phyloP scores from a whole-genome alignment of 2,888 invertebrate species.

The Penaeus monodon region DNA sequence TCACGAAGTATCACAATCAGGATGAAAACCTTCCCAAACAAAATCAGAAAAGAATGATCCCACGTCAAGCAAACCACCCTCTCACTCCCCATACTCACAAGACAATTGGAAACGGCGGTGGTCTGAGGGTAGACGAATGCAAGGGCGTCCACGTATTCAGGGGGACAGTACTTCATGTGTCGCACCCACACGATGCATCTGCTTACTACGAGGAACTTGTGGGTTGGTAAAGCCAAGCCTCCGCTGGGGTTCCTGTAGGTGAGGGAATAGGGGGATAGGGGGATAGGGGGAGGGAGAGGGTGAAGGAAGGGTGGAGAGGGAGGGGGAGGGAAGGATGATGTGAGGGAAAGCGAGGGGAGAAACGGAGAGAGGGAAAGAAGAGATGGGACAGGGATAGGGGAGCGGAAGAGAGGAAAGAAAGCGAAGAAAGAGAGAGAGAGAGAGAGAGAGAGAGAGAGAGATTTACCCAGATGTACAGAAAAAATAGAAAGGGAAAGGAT shows the following conservation, averaged over 20 bases:
- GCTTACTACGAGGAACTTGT: conserved; percentile 58
- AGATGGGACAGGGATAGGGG: too few relatives aligned
- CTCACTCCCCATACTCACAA: conserved; percentile 31
- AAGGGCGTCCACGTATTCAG: conserved; percentile 32
- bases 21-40: not conserved
- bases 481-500: too few relatives aligned
- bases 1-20: too few relatives aligned
- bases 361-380: too few relatives aligned
- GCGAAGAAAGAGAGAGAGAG: not conserved
- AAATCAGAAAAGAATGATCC: not conserved
- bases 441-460: not conserved
- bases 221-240: conserved; percentile 43
- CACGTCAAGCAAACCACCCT: not conserved
- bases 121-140: conserved; percentile 58
- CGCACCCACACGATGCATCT: conserved; percentile 36
- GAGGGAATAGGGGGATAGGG: not conserved
- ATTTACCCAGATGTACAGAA: too few relatives aligned
- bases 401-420: too few relatives aligned
- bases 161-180: conserved; percentile 36
- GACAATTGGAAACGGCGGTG: conserved; percentile 48
- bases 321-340: not conserved
- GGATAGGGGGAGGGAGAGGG: not conserved
- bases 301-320: not conserved
- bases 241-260: not conserved
- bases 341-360: not conserved